Conservation (phyloP, 1,140 invertebrate species). For the Leptinotarsa texana region DNA sequence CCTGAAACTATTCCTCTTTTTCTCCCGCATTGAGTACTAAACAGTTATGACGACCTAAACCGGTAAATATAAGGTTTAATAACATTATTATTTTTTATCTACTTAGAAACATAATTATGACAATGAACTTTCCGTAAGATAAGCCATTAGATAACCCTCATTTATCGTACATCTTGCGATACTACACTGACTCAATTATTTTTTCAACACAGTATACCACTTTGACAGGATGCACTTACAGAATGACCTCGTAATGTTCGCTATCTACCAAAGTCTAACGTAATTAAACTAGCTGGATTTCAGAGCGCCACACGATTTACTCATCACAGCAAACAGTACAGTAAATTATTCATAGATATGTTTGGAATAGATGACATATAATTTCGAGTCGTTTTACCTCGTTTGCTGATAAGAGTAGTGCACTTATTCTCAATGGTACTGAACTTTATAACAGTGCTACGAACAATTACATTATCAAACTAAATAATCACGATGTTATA, state of each 20-base stretch:
- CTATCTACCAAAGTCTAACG: conserved; percentile 2
- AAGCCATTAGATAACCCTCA: conserved; percentile 2
- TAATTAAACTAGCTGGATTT: background rate
- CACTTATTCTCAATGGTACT: background rate
- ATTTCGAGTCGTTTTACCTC: background rate
- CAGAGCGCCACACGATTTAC: background rate
- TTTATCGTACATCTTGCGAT: background rate
- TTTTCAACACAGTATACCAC: background rate
- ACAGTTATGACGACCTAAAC: too few relatives aligned
- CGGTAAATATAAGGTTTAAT: too few relatives aligned
- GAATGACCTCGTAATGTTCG: background rate
- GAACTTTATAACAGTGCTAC: too few relatives aligned
- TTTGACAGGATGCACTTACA: background rate
- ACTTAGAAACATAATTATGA: background rate
- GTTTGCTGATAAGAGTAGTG: background rate
- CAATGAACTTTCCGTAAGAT: conserved; percentile 14
- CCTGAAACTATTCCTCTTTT: too few relatives aligned
- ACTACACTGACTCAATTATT: background rate
- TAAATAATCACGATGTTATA: too few relatives aligned
- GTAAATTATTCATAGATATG: conserved; percentile 4
- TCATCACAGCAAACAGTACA: background rate
- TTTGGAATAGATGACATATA: background rate
- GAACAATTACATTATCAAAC: too few relatives aligned
- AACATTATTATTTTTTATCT: background rate
- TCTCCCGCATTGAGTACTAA: too few relatives aligned